phyloP scores from a whole-genome alignment of 2,113 vertebrate genomes.

The Lynx canadensis region DNA sequence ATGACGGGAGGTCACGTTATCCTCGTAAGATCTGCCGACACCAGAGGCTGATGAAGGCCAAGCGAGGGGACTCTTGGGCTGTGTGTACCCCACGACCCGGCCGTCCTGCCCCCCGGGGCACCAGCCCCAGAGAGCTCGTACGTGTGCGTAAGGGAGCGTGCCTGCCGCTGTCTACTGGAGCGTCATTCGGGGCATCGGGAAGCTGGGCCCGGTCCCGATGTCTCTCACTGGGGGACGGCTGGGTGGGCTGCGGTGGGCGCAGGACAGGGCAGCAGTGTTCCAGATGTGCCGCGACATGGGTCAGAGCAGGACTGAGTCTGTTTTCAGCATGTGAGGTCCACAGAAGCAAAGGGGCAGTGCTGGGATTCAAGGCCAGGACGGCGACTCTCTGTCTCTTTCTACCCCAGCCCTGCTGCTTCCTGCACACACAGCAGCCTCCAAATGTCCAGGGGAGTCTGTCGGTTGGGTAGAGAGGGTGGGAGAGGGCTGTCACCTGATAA shows the following conservation, averaged over 20 bases:
- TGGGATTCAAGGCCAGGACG: background rate
- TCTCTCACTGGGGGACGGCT: background rate
- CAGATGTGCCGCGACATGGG: background rate
- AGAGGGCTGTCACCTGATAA: background rate
- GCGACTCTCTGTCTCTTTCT: background rate
- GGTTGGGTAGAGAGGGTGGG: background rate
- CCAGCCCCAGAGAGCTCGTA: background rate
- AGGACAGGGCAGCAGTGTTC: background rate
- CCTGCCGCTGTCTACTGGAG: too few relatives aligned
- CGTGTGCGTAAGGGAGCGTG: fast-evolving
- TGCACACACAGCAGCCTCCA: background rate
- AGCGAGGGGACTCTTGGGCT: background rate
- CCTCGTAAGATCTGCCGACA: background rate
- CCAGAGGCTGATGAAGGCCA: background rate
- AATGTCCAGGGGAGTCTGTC: background rate
- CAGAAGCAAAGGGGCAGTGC: background rate
- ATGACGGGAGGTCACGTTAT: background rate
- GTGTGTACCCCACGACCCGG: fast-evolving
- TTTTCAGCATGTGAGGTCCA: background rate
- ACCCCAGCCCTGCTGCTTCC: background rate
- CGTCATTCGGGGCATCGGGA: background rate
- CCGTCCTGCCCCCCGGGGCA: background rate
- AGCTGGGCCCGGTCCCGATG: too few relatives aligned
- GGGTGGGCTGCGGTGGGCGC: fast-evolving
- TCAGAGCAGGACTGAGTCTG: background rate